Base-by-base conservation (phyloP, 2,888 invertebrate genomes). In the Chrysodeixis includens region DNA sequence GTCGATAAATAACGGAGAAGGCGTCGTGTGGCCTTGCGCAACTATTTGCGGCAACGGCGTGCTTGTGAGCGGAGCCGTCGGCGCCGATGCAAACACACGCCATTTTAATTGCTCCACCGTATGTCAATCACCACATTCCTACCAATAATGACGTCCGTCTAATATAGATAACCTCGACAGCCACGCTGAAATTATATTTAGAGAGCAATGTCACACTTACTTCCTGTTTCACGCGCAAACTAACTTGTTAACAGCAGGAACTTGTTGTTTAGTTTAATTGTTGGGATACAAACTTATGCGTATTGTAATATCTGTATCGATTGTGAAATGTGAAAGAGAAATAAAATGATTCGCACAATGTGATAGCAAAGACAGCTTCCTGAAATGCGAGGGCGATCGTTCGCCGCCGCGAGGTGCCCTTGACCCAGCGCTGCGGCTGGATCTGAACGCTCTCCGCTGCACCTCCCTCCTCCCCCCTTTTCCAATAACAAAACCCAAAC, bases 11-110 rank as follows among this genome's bases (percentile, higher is more conserved):
- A 88, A 86, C 88, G 75, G 75, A 84, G 81, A 84, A 87, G 86
- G 83, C 86, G 89, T 81, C 87, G 79, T 83, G 83, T 83, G 92
- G 87, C 94, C 93, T 94, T 91, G 93, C 86, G 80, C 86, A 90
- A 90, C 90, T 93, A 93, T 93, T 93, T 91, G 90, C 86, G 90
- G 88, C 87, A 84, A 88, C 86, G 88, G 87, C 86, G 83, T 90
- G 86, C 85, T 81, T 80, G 80, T 76, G 82, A 84, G 82, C 80
- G 82, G 82, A 77, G 80, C 82, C 74, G 78, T 78, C 82, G 83
- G 76, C 81, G 77, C 76, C 68, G 73, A 62, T 78, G 76, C 78
- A 73, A 79, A 82, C 66, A 71, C 66, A 69, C 58, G 86, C 83
- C 80, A 83, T 87, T 91, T 91, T 92, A 92, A 93, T 92, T 90